Percentiles rank a stretch among this genome's conserved stretches.
Evolutionary conservation across 2,113 vertebrate genomes (phyloP).

Genomic region (Gymnorhina tibicen): DNA sequence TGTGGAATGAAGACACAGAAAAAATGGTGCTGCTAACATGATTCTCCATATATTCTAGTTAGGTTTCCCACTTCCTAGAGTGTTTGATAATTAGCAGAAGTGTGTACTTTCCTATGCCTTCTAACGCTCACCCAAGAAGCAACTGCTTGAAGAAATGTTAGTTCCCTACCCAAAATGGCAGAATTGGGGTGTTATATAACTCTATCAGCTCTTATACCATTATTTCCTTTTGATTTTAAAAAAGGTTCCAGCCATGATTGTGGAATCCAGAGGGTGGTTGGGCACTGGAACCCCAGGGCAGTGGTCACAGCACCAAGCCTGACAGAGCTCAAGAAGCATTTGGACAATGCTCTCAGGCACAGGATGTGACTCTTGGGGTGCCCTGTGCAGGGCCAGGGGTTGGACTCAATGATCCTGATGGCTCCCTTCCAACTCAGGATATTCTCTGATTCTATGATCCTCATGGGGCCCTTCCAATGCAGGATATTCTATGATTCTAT

Average conservation of each 20-base stretch:
- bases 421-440: fast-evolving
- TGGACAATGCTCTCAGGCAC: background rate
- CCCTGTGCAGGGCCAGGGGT: background rate
- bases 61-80: background rate
- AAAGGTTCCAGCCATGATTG: background rate
- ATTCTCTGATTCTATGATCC: background rate
- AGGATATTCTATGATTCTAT: background rate
- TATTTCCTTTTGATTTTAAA: background rate
- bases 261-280: background rate
- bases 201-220: background rate
- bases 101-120: background rate
- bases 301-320: background rate
- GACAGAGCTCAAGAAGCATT: background rate
- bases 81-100: background rate
- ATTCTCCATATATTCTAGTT: background rate
- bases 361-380: too few species aligned
- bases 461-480: background rate
- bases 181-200: background rate
- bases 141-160: background rate
- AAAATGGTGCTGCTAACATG: background rate
- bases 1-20: background rate
- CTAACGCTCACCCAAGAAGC: background rate
- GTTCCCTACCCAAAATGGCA: background rate
- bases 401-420: background rate
- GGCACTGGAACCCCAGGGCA: background rate